Percentiles rank a stretch among this genome's conserved stretches.
Conservation (phyloP, 2,797 vertebrate genomes). For the Acrossocheilus fasciatus region DNA sequence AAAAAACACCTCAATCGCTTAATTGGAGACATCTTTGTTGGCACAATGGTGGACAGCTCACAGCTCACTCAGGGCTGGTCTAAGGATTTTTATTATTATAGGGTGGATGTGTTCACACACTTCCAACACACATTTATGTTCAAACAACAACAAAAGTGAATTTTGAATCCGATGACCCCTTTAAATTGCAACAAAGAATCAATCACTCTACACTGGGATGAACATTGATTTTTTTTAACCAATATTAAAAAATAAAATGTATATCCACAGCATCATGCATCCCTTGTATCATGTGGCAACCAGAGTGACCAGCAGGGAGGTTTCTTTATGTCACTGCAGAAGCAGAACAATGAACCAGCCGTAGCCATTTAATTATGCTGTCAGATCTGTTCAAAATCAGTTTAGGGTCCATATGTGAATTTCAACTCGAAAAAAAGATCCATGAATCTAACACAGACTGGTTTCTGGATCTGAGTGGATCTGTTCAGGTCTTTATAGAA, state of each 20-base stretch:
- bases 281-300: not conserved
- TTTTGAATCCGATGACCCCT: too few species aligned
- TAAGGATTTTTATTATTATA: too few species aligned
- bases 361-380: conserved; percentile 28
- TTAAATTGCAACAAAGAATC: not conserved
- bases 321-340: conserved; percentile 6
- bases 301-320: not conserved
- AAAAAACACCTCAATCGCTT: too few species aligned
- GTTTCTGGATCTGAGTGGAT: not conserved
- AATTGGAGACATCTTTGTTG: too few species aligned
- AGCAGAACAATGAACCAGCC: conserved; percentile 24
- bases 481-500: not conserved
- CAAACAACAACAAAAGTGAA: too few species aligned
- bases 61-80: too few species aligned
- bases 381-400: conserved; percentile 30
- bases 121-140: too few species aligned
- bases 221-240: not conserved
- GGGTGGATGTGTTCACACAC: too few species aligned
- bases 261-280: not conserved
- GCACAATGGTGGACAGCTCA: too few species aligned
- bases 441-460: not conserved
- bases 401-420: conserved; percentile 29
- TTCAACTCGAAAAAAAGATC: not conserved
- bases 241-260: not conserved
- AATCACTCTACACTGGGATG: not conserved